Percentiles rank a stretch among this genome's conserved stretches.
Conservation (phyloP, 2,113 vertebrate genomes). For the Sminthopsis crassicaudata region DNA sequence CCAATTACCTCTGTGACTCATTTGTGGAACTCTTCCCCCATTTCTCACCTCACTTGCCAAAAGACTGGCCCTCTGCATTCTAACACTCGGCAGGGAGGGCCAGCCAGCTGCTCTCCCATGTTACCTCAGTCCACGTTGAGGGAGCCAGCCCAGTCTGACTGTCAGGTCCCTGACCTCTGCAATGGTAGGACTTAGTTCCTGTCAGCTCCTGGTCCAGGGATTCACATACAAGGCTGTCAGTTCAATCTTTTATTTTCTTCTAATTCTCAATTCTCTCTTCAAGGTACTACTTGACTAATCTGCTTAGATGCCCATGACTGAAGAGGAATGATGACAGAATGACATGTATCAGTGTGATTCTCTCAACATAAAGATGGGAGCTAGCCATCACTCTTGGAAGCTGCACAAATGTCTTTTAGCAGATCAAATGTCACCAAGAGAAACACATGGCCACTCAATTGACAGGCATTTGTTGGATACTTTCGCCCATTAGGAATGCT, state of each 20-base stretch:
- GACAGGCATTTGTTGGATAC: background rate
- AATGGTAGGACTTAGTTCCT: background rate
- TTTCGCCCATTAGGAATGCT: background rate
- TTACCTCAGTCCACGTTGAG: background rate
- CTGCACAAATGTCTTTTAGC: background rate
- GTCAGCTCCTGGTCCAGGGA: background rate
- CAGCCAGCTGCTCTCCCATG: background rate
- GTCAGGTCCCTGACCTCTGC: background rate
- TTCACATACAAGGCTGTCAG: background rate
- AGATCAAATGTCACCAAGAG: background rate
- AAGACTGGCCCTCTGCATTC: slow-evolving; percentile 1
- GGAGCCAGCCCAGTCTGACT: background rate
- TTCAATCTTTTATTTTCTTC: background rate
- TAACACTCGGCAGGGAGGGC: background rate
- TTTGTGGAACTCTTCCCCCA: background rate
- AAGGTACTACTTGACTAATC: fast-evolving
- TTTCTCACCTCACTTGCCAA: background rate
- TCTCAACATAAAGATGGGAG: background rate
- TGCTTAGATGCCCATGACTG: background rate
- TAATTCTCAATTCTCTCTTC: background rate
- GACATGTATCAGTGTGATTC: fast-evolving
- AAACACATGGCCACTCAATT: background rate
- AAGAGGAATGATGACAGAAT: background rate
- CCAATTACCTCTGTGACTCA: slow-evolving; percentile 23
- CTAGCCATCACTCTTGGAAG: background rate